A percentile compares a stretch with the other conserved stretches of the same genome.
phyloP scores from a whole-genome alignment of 2,888 invertebrate genomes.

The Gryllus longicercus region DNA sequence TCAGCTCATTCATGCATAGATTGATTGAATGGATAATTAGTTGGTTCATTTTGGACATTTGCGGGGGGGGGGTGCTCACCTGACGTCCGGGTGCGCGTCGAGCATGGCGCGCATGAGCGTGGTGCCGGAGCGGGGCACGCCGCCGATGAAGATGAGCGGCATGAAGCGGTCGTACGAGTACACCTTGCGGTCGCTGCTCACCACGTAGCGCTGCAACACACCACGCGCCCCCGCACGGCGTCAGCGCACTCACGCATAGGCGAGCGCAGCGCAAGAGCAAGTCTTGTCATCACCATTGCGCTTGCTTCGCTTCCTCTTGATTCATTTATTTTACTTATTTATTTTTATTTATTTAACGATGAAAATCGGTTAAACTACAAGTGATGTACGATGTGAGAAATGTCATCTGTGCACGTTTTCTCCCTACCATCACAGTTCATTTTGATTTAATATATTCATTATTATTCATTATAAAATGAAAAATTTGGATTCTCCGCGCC shows the following conservation, averaged over 20 bases:
- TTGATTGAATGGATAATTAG: too few relatives aligned
- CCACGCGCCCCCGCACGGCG: slow-evolving; percentile 39
- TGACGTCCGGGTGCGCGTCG: slow-evolving; percentile 94
- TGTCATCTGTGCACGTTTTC: too few relatives aligned
- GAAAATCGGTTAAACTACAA: too few relatives aligned
- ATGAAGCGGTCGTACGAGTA: slow-evolving; percentile 80
- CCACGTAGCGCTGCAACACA: slow-evolving; percentile 57
- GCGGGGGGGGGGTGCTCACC: slow-evolving; percentile 50
- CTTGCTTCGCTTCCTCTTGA: not conserved
- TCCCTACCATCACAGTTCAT: too few relatives aligned
- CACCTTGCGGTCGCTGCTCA: slow-evolving; percentile 60
- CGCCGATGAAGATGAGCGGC: slow-evolving; percentile 95
- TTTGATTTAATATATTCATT: too few relatives aligned
- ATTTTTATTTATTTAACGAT: too few relatives aligned
- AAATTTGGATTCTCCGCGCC: too few relatives aligned
- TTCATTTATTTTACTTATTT: too few relatives aligned
- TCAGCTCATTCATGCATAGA: too few relatives aligned
- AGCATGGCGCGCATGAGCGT: slow-evolving; percentile 97
- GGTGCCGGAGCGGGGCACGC: slow-evolving; percentile 95
- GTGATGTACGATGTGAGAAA: too few relatives aligned
- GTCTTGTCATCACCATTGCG: slow-evolving; percentile 32
- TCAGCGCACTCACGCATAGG: slow-evolving; percentile 42
- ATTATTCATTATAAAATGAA: too few relatives aligned
- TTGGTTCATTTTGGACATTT: too few relatives aligned
- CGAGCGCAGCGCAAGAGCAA: not conserved